Evolutionary conservation across 2,113 vertebrate genomes (phyloP).

Genomic region (Campylomormyrus tamandua): DNA sequence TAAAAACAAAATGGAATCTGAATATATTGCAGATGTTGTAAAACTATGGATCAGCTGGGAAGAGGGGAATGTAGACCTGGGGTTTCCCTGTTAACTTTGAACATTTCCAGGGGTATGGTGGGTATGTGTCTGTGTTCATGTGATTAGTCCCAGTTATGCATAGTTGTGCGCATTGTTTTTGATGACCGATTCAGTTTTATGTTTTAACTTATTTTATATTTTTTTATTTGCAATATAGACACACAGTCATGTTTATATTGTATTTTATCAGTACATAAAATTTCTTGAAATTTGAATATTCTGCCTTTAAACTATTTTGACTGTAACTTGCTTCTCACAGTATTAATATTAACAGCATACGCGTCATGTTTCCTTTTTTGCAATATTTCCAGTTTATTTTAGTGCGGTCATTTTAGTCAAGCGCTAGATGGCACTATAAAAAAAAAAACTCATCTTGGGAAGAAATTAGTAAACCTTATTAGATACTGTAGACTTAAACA

Average conservation of each 20-base stretch:
- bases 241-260: slow-evolving; percentile 1
- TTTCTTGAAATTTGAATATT: background rate
- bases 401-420: background rate
- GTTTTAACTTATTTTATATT: slow-evolving; percentile 8
- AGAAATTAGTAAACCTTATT: background rate
- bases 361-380: background rate
- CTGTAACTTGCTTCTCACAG: background rate
- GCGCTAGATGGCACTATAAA: background rate
- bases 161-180: background rate
- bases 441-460: background rate
- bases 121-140: background rate
- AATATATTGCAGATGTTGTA: slow-evolving; percentile 14
- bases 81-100: background rate
- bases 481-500: background rate
- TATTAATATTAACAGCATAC: background rate
- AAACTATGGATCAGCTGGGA: background rate
- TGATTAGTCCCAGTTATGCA: slow-evolving; percentile 2
- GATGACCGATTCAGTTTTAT: background rate
- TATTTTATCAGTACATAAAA: slow-evolving; percentile 4
- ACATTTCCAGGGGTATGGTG: background rate
- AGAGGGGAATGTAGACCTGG: background rate
- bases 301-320: slow-evolving; percentile 2
- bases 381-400: background rate
- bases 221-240: slow-evolving; percentile 9
- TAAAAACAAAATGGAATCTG: slow-evolving; percentile 46